Conservation (phyloP, 2,113 vertebrate genomes). For the Argyrosomus japonicus region DNA sequence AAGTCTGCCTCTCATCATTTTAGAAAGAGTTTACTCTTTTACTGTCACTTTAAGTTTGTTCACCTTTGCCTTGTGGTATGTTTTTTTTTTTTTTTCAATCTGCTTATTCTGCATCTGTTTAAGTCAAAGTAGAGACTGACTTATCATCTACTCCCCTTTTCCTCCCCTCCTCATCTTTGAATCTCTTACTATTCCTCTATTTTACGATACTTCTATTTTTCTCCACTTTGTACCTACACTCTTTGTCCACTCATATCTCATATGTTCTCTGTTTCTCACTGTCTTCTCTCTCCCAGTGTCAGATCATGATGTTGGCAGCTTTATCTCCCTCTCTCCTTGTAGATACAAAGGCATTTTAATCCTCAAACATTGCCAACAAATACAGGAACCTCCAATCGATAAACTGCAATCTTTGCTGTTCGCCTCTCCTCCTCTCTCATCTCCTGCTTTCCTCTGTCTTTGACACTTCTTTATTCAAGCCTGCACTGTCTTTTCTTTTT, state of each 20-base stretch:
- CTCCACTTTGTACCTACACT: neutral
- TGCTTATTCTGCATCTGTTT: no score
- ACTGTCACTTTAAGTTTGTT: neutral
- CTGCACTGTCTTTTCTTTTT: slow-evolving; percentile 20
- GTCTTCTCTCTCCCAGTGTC: slow-evolving; percentile 6
- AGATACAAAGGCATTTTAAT: slow-evolving; percentile 47
- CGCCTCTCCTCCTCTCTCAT: slow-evolving; percentile 19
- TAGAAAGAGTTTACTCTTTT: neutral
- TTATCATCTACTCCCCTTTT: neutral
- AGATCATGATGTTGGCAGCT: slow-evolving; percentile 35
- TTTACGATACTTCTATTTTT: neutral
- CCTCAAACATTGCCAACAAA: slow-evolving; percentile 45
- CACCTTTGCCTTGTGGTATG: neutral
- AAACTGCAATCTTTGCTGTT: slow-evolving; percentile 24
- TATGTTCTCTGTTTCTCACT: neutral
- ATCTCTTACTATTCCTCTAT: neutral
- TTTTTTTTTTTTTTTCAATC: neutral
- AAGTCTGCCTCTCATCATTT: neutral
- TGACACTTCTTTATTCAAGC: slow-evolving; percentile 26
- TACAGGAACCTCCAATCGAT: slow-evolving; percentile 45
- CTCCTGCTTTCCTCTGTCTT: neutral
- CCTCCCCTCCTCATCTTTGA: neutral
- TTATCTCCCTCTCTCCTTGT: slow-evolving; percentile 27
- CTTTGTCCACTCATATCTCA: neutral
- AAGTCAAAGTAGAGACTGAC: neutral